Base-by-base conservation (phyloP, 2,113 vertebrate genomes). In the Colius striatus region DNA sequence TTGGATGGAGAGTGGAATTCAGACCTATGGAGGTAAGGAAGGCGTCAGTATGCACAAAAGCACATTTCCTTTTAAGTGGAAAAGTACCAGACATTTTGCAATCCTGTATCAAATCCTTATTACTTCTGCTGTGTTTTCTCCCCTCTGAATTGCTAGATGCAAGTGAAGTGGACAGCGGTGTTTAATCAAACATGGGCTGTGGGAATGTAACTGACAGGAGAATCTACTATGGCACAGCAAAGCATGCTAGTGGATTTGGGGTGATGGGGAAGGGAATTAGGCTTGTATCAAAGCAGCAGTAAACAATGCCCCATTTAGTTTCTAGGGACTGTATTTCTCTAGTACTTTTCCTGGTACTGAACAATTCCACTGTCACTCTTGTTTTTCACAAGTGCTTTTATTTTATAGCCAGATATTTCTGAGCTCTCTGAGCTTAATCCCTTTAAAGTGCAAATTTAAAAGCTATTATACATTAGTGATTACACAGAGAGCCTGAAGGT, bases 1-100 rank as follows among this genome's bases (percentile, higher is more conserved):
- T 99, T 63, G 99, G 99, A 63, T 99, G 99, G 99, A 99, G 99
- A 97, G 99, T 99, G 13, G 99, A 99, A 95, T 99, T 99, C 89
- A 98, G 99, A 78, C 99, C 99, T 57, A 99, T 99, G 99, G 99
- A 99, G 99, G 99, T 99, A 98, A 94, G 96, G 66, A 89, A 84
- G 38, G 63, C 1, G 1, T 73, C 38, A n/a, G 6, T 61, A 48
- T 62, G 38, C 57, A 65, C 54, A 67, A 53, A 60, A 76, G 45
- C 53, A 62, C 10, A 3, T 66, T 81, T 87, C 8, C 63, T 63
- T 85, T 48, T 45, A 79, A 84, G 51, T 89, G 73, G 90, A 94
- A 95, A 93, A 96, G 65, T 90, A 89, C 73, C 54, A 62, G 92
- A 50, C 61, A 21, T 81, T 74, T 70, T 90, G 73, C 73, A 55